A percentile compares a stretch with the other conserved stretches of the same genome.
These are phyloP conservation scores for Deilephila elpenor DNA, from an alignment of 2,888 invertebrate genomes.

Conservation along the genomic window DNA sequence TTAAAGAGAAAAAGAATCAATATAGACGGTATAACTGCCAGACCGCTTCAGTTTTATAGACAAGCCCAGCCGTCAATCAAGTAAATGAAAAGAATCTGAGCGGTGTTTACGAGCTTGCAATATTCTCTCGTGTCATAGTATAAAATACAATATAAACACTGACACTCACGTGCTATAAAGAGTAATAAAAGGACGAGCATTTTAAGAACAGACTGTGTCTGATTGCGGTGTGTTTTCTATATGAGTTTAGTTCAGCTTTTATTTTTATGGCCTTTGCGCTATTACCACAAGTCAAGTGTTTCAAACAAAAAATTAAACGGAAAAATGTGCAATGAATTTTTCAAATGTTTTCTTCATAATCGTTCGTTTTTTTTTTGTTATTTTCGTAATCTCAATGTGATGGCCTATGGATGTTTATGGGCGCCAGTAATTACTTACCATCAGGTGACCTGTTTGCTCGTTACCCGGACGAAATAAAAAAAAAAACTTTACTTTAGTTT, in stretches of 20 bases:
- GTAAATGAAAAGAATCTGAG: not conserved
- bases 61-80: not conserved
- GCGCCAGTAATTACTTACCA: too few species aligned
- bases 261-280: too few species aligned
- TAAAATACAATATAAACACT: not conserved
- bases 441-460: too few species aligned
- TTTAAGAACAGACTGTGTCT: not conserved
- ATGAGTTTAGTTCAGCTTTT: too few species aligned
- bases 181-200: not conserved
- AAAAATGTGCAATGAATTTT: too few species aligned
- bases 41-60: not conserved
- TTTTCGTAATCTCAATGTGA: too few species aligned
- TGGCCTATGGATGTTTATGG: too few species aligned
- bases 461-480: too few species aligned
- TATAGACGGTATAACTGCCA: not conserved
- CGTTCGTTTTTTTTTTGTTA: too few species aligned
- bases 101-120: slow-evolving; percentile 4
- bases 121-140: not conserved
- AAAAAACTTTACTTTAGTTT: not conserved
- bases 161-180: not conserved
- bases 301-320: too few species aligned
- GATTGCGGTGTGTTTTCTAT: not conserved
- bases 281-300: too few species aligned
- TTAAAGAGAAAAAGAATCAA: not conserved
- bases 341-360: too few species aligned